phyloP scores from a whole-genome alignment of 2,888 invertebrate genomes.

The Brenthis ino region DNA sequence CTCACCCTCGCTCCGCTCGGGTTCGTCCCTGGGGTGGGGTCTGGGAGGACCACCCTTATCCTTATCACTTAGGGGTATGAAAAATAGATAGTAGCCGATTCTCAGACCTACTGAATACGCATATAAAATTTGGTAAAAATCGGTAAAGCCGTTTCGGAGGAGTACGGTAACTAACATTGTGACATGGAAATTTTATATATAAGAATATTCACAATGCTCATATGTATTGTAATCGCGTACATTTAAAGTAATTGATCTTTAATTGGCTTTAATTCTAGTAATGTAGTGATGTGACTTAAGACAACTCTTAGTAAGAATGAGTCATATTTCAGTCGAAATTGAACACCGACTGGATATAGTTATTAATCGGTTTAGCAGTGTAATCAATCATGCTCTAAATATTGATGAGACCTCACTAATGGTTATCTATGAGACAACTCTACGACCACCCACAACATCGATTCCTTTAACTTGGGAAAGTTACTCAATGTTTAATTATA shows the following conservation, averaged over 20 bases:
- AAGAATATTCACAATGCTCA: no score
- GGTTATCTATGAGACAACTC: constrained; percentile 44
- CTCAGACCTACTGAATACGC: no score
- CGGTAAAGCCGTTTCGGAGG: no score
- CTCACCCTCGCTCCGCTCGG: no score
- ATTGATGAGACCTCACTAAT: constrained; percentile 52
- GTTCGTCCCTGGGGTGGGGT: no score
- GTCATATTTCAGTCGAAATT: constrained; percentile 34
- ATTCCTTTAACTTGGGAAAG: not conserved
- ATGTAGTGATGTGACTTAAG: constrained; percentile 20
- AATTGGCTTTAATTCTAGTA: constrained; percentile 31
- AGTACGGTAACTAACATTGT: no score
- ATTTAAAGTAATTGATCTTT: constrained; percentile 25
- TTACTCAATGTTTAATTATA: no score
- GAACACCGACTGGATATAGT: constrained; percentile 29
- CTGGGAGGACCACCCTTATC: no score
- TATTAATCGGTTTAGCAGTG: constrained; percentile 33
- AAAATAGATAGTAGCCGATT: no score
- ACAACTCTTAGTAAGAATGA: constrained; percentile 16
- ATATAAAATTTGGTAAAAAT: no score
- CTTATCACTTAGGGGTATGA: no score
- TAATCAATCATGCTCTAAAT: constrained; percentile 47
- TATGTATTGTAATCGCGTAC: not conserved
- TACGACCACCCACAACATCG: constrained; percentile 4
- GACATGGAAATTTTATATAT: no score